A percentile compares a stretch with the other conserved stretches of the same genome.
phyloP scores from a whole-genome alignment of 2,888 invertebrate genomes.

The Apoda limacodes region DNA sequence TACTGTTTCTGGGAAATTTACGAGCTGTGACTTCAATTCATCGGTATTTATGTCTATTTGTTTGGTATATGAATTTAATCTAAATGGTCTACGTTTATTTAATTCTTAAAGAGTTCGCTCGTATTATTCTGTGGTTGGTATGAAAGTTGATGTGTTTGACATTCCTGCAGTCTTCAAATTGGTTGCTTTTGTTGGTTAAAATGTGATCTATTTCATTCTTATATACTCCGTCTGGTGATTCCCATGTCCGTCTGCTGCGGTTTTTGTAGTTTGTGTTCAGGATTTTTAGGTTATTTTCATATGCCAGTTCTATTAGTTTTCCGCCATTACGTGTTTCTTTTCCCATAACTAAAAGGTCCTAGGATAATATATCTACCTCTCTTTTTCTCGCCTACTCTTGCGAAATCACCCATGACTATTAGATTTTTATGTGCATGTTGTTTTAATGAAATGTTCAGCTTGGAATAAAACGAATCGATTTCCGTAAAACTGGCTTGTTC shows the following conservation, averaged over 20 bases:
- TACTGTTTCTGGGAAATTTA: background rate
- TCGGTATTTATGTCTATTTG: background rate
- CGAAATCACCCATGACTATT: conserved; percentile 13
- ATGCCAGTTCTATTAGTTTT: conserved; percentile 8
- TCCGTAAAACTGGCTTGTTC: conserved; percentile 1
- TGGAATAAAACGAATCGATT: conserved; percentile 9
- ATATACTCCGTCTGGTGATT: conserved; percentile 9
- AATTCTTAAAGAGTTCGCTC: conserved; percentile 8
- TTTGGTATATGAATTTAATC: background rate
- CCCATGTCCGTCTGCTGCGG: conserved; percentile 10
- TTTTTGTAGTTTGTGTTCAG: conserved; percentile 11
- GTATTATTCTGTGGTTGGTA: conserved; percentile 19
- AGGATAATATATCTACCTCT: conserved; percentile 6
- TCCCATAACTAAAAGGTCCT: conserved; percentile 7
- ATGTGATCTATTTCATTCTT: conserved; percentile 15
- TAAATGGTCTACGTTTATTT: background rate
- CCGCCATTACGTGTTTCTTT: conserved; percentile 10
- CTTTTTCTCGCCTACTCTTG: conserved; percentile 5
- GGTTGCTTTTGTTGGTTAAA: conserved; percentile 8
- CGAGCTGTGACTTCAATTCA: background rate
- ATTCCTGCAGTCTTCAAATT: conserved; percentile 2
- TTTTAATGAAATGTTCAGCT: conserved; percentile 3
- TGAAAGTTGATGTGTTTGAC: conserved; percentile 16
- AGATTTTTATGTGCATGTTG: conserved; percentile 10
- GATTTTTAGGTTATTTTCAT: conserved; percentile 4